These are phyloP conservation scores for Lutraria lutraria DNA, from an alignment of 2,888 invertebrate genomes.

Conservation along the genomic window DNA sequence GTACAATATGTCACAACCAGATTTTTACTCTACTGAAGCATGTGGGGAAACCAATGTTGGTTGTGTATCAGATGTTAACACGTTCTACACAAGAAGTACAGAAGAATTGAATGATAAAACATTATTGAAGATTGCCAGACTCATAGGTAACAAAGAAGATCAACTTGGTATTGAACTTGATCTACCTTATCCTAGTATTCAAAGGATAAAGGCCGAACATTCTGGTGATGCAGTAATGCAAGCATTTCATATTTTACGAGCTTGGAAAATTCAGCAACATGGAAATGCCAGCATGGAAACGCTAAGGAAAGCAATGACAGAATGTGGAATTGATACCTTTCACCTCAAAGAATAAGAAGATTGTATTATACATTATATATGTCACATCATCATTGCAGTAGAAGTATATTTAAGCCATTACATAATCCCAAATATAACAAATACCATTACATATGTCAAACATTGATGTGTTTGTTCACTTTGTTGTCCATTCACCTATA, in stretches of 20 bases:
- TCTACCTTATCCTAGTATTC: conserved; percentile 41
- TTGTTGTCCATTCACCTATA: too few species aligned
- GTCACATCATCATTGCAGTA: too few species aligned
- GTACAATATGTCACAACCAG: background rate
- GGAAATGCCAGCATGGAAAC: conserved; percentile 31
- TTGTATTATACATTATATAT: too few species aligned
- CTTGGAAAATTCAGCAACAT: conserved; percentile 47
- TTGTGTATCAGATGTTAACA: background rate
- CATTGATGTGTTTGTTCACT: too few species aligned
- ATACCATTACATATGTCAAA: too few species aligned
- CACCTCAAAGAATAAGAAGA: background rate
- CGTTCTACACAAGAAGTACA: background rate
- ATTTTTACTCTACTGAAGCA: background rate
- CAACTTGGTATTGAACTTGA: conserved; percentile 58
- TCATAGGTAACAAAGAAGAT: conserved; percentile 57
- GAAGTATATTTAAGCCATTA: too few species aligned
- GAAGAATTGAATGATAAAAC: conserved; percentile 23
- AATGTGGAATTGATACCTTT: conserved; percentile 57
- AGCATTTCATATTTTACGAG: conserved; percentile 52
- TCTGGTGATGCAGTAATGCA: conserved; percentile 40
- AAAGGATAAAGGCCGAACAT: conserved; percentile 38
- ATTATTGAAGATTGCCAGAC: conserved; percentile 42
- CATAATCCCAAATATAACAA: too few species aligned
- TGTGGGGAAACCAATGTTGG: conserved; percentile 17
- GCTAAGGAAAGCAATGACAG: conserved; percentile 52